A percentile compares a stretch with the other conserved stretches of the same genome.
Evolutionary conservation across 2,888 invertebrate species (phyloP).

Genomic region (Drosophila borborema): DNA sequence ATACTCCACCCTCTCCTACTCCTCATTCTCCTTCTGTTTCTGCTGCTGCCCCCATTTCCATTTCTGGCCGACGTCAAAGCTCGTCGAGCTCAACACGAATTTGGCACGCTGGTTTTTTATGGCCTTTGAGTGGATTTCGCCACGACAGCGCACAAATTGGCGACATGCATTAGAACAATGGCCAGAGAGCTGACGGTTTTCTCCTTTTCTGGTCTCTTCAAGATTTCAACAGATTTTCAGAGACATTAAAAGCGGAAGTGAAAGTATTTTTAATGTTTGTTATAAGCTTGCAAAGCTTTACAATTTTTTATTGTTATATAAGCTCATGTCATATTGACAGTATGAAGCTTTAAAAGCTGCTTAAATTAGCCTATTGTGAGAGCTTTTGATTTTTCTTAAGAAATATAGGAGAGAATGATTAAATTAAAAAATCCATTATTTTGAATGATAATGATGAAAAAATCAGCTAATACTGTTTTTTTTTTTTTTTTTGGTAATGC

Average conservation of each 20-base stretch:
- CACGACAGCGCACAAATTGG: conserved; percentile 56
- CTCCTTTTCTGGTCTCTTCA: background rate
- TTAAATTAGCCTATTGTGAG: background rate
- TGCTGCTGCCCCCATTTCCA: background rate
- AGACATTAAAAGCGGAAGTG: conserved; percentile 9
- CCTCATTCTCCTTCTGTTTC: background rate
- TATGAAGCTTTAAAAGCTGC: background rate
- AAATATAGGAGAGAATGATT: too few species aligned
- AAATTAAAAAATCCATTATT: too few species aligned
- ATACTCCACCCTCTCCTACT: background rate
- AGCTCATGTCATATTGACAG: background rate
- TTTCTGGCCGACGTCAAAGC: conserved; percentile 16
- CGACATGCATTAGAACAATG: conserved; percentile 52
- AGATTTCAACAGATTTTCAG: conserved; percentile 9
- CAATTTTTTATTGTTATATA: background rate
- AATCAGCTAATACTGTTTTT: too few species aligned
- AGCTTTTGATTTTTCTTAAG: background rate
- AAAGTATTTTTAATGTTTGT: conserved; percentile 5
- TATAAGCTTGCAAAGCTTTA: background rate
- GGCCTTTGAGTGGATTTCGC: conserved; percentile 58
- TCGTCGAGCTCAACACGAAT: conserved; percentile 62
- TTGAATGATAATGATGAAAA: too few species aligned
- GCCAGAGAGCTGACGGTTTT: conserved; percentile 16
- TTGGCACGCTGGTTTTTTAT: conserved; percentile 66
- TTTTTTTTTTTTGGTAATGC: too few species aligned